Evolutionary conservation across 2,113 vertebrate genomes (phyloP).

Genomic region (Hystrix brachyura): DNA sequence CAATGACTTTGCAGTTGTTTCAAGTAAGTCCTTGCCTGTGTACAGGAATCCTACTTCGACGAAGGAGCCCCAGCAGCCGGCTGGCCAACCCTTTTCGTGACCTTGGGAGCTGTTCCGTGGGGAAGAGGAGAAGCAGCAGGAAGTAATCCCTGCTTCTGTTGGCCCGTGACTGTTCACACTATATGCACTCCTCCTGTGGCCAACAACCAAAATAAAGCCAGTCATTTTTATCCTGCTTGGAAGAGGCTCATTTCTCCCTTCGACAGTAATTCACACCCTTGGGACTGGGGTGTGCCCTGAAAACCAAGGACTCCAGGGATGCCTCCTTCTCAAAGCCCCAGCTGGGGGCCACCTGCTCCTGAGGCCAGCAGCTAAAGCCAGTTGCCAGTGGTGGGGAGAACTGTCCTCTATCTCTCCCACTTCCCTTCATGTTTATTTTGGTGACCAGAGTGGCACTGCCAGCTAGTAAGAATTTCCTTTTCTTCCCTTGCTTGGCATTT

Average conservation of each 20-base stretch:
- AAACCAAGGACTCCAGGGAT: neutral
- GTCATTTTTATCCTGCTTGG: slow-evolving; percentile 83
- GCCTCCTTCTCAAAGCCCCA: neutral
- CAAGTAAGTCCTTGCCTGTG: neutral
- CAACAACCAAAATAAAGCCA: slow-evolving; percentile 84
- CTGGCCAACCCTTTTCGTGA: slow-evolving; percentile 76
- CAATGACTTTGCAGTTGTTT: slow-evolving; percentile 68
- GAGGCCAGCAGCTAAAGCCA: neutral
- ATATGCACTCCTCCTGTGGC: slow-evolving; percentile 82
- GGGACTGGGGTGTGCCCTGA: neutral
- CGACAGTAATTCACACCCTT: neutral
- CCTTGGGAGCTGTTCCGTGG: slow-evolving; percentile 69
- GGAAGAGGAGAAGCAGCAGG: slow-evolving; percentile 65
- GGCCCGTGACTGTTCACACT: slow-evolving; percentile 22
- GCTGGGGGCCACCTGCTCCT: neutral
- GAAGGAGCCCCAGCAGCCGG: neutral
- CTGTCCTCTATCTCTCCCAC: neutral
- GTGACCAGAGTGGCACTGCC: neutral
- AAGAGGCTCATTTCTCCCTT: slow-evolving; percentile 39
- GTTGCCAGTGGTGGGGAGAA: no score
- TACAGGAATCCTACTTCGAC: neutral
- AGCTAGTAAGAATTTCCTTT: neutral
- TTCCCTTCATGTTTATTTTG: neutral
- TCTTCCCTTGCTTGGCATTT: neutral
- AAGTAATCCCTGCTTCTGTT: slow-evolving; percentile 71